Evolutionary conservation across 2,888 invertebrate genomes (phyloP).

Genomic region (Drosophila nigritarsus): DNA sequence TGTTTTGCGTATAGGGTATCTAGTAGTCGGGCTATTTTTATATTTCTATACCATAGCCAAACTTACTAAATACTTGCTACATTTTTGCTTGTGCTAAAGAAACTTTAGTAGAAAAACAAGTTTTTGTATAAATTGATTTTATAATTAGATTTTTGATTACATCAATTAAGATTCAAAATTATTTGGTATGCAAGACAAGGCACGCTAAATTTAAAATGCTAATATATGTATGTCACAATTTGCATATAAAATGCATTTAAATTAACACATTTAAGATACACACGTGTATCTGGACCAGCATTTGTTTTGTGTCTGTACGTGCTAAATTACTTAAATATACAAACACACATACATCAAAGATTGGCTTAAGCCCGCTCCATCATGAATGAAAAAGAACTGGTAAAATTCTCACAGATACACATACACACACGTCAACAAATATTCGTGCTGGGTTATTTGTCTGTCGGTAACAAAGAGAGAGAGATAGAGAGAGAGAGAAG

Average conservation of each 20-base stretch:
- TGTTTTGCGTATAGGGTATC: neutral
- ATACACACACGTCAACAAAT: constrained; percentile 16
- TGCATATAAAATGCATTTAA: constrained; percentile 1
- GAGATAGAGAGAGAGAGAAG: constrained; percentile 25
- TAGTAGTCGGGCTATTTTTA: no score
- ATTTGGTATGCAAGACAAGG: neutral
- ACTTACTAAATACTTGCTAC: neutral
- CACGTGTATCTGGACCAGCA: constrained; percentile 3
- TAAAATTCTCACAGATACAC: constrained; percentile 43
- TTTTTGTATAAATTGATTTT: constrained; percentile 3
- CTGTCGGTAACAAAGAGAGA: constrained; percentile 22
- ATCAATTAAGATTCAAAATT: neutral
- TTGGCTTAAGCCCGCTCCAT: constrained; percentile 28
- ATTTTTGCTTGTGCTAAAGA: neutral
- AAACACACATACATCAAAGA: constrained; percentile 8
- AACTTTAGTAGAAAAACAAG: constrained; percentile 9
- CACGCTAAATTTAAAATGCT: neutral
- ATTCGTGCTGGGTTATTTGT: constrained; percentile 16
- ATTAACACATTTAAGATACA: constrained; percentile 8
- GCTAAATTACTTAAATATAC: constrained; percentile 3
- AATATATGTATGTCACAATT: neutral
- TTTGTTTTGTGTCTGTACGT: constrained; percentile 8
- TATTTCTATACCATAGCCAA: neutral
- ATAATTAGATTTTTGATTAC: constrained; percentile 1
- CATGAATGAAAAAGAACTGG: constrained; percentile 60